Evolutionary conservation across 2,797 vertebrate genomes (phyloP).

Genomic region (Atherinosoma microstoma): DNA sequence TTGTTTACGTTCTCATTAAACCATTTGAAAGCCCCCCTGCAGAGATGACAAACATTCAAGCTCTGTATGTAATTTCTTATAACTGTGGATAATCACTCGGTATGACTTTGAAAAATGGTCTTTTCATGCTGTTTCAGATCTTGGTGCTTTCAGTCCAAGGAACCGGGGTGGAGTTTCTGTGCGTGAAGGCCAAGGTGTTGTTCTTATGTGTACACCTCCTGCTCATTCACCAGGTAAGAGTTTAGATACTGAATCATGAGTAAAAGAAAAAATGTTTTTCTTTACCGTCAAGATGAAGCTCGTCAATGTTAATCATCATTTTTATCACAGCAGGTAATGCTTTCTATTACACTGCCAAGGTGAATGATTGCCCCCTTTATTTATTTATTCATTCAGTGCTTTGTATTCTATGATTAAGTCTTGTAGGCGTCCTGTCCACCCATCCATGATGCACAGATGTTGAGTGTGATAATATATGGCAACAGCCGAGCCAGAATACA

Average conservation of each 20-base stretch:
- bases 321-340: constrained; percentile 12
- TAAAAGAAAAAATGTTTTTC: neutral
- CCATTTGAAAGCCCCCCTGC: neutral
- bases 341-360: constrained; percentile 12
- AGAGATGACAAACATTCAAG: neutral
- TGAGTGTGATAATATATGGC: constrained; percentile 34
- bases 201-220: constrained; percentile 94
- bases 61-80: neutral
- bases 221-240: constrained; percentile 93
- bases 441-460: constrained; percentile 36
- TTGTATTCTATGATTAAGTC: constrained; percentile 37
- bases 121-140: constrained; percentile 81
- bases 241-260: neutral
- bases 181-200: constrained; percentile 96
- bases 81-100: neutral
- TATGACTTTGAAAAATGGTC: constrained; percentile 6
- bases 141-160: constrained; percentile 90
- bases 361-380: constrained; percentile 23
- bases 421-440: constrained; percentile 27
- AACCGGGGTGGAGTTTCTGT: constrained; percentile 93
- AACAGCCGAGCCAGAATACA: constrained; percentile 25
- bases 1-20: neutral
- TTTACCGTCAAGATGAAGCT: constrained; percentile 16
- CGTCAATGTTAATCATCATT: constrained; percentile 19
- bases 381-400: constrained; percentile 27